Percentiles rank a stretch among this genome's conserved stretches.
These are phyloP conservation scores for Anniella stebbinsi DNA, from an alignment of 2,797 vertebrate species.

Conservation along the genomic window DNA sequence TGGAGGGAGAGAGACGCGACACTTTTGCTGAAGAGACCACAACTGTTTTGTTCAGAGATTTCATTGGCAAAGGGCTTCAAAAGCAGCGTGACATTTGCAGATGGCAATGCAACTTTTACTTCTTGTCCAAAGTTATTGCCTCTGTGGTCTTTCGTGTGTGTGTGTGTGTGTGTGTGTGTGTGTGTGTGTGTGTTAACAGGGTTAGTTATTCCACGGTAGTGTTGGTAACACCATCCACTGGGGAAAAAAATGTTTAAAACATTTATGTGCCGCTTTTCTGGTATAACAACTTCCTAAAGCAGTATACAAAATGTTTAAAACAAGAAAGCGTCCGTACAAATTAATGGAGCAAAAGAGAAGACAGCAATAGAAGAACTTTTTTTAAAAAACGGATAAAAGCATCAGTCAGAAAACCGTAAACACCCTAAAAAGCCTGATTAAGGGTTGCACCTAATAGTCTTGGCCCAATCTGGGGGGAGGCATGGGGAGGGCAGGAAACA, in stretches of 20 bases:
- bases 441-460: not conserved
- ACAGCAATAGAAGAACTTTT: not conserved
- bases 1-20: not conserved
- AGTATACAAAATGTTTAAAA: not conserved
- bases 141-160: not conserved
- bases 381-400: not conserved
- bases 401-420: not conserved
- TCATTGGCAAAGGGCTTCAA: conserved; percentile 66
- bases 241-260: not conserved
- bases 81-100: conserved; percentile 48
- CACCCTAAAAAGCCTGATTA: not conserved
- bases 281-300: not conserved
- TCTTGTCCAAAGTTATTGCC: not conserved
- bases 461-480: not conserved
- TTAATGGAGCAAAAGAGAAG: not conserved
- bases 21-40: conserved; percentile 61
- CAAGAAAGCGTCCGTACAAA: not conserved
- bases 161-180: too few species aligned
- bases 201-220: not conserved
- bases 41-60: conserved; percentile 72
- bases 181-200: too few species aligned
- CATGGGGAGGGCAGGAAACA: not conserved
- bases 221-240: not conserved
- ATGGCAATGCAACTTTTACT: conserved; percentile 4
- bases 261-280: not conserved